phyloP scores from a whole-genome alignment of 2,113 vertebrate genomes.

The Mugil cephalus region DNA sequence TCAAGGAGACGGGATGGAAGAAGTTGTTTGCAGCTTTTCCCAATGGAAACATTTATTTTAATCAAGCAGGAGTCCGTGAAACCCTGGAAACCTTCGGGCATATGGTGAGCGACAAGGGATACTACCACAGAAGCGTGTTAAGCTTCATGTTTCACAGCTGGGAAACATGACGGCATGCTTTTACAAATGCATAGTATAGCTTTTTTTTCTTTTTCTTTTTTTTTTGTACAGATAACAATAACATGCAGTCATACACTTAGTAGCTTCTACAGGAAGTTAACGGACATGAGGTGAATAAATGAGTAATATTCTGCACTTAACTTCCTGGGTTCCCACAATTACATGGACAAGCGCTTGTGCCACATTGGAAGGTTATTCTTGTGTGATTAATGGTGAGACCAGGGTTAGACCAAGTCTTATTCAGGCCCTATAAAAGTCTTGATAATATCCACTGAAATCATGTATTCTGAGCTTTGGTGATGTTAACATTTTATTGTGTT shows the following conservation, averaged over 20 bases:
- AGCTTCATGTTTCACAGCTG: constrained; percentile 11
- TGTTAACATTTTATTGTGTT: no score
- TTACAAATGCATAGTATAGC: no score
- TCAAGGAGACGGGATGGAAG: constrained; percentile 3
- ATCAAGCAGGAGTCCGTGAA: constrained; percentile 17
- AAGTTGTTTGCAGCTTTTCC: constrained; percentile 15
- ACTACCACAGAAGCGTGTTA: neutral
- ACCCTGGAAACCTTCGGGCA: neutral
- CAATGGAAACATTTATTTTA: constrained; percentile 47
- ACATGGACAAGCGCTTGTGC: constrained; percentile 11
- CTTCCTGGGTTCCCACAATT: constrained; percentile 58
- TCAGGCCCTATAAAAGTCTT: no score
- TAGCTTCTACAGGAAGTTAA: constrained; percentile 32
- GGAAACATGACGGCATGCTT: neutral
- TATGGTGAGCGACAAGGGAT: no score
- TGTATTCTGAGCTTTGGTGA: no score
- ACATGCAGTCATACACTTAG: neutral
- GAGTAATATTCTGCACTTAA: constrained; percentile 44
- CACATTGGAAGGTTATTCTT: neutral
- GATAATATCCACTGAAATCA: no score
- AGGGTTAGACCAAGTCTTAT: no score
- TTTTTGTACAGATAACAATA: no score
- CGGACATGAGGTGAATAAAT: constrained; percentile 1
- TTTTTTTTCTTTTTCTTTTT: no score
- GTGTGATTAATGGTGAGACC: no score